Percentiles rank a stretch among this genome's conserved stretches.
Conservation (phyloP, 2,113 vertebrate species). For the Charadrius vociferus region DNA sequence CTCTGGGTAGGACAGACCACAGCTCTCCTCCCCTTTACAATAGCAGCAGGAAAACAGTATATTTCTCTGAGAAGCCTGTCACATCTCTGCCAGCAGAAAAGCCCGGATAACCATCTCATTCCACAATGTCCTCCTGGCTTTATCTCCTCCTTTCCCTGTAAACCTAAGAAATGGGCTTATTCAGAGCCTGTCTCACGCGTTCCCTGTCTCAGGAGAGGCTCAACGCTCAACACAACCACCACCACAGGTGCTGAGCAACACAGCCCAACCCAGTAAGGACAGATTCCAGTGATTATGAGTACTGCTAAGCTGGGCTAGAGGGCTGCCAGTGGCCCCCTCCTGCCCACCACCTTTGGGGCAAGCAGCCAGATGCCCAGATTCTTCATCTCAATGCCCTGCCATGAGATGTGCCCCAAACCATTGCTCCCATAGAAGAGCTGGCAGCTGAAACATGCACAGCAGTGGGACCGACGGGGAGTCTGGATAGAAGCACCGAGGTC, state of each 20-base stretch:
- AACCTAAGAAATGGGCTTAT: background rate
- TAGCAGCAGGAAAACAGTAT: background rate
- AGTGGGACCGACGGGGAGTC: background rate
- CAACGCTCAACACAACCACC: background rate
- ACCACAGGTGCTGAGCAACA: background rate
- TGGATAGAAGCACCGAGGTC: background rate
- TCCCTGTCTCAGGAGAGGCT: background rate
- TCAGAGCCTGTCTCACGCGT: background rate
- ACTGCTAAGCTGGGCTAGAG: background rate
- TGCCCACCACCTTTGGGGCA: background rate
- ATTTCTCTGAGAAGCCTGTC: slow-evolving; percentile 34
- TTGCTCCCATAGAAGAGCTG: background rate
- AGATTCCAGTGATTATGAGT: background rate
- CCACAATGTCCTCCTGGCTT: background rate
- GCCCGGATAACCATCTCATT: background rate
- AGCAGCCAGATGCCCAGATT: background rate
- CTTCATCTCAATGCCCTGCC: background rate
- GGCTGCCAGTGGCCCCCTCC: background rate
- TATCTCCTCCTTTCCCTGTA: background rate
- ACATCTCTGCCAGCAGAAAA: background rate
- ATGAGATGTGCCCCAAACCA: background rate
- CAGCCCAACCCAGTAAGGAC: background rate
- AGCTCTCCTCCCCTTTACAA: slow-evolving; percentile 48
- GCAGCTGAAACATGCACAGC: background rate
- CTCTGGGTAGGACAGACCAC: slow-evolving; percentile 23